A percentile compares a stretch with the other conserved stretches of the same genome.
Conservation (phyloP, 2,797 vertebrate genomes). For the Pseudochromis fuscus region DNA sequence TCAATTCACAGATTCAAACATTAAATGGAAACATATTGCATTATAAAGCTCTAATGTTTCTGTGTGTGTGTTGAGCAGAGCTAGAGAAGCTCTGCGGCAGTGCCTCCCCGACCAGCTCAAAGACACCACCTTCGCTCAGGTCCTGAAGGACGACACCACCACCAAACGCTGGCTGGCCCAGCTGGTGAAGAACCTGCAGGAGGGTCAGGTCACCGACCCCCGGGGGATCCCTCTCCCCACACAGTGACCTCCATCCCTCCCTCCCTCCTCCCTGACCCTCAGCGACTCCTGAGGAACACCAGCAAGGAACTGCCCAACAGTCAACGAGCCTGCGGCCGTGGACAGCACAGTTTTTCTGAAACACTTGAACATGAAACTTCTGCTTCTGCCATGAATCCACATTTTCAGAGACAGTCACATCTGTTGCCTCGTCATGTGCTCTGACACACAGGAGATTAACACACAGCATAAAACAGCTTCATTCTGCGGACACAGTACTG, state of each 20-base stretch:
- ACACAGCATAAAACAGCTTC: background rate
- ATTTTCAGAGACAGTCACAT: background rate
- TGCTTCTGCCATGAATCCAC: background rate
- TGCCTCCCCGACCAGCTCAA: conserved; percentile 97
- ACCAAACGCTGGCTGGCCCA: conserved; percentile 97
- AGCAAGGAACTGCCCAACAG: conserved; percentile 41
- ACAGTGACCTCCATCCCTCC: conserved; percentile 73
- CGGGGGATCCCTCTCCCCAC: conserved; percentile 91
- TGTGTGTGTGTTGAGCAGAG: conserved; percentile 78
- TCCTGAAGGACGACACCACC: conserved; percentile 96
- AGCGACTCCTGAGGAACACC: conserved; percentile 19
- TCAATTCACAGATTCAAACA: too few relatives aligned
- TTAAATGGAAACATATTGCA: too few relatives aligned
- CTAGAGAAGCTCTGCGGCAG: conserved; percentile 94
- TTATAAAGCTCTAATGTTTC: too few relatives aligned
- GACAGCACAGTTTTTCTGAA: conserved; percentile 13
- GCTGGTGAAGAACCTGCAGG: conserved; percentile 96
- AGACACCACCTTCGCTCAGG: conserved; percentile 94
- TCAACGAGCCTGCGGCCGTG: background rate
- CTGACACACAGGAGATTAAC: conserved; percentile 28
- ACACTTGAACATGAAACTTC: conserved; percentile 15
- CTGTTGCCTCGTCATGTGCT: conserved; percentile 7
- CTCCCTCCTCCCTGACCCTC: background rate
- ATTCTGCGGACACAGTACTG: too few relatives aligned
- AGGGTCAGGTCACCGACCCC: conserved; percentile 94